Percentiles rank a stretch among this genome's conserved stretches.
phyloP scores from a whole-genome alignment of 2,113 vertebrate genomes.

The Chaetura pelagica region DNA sequence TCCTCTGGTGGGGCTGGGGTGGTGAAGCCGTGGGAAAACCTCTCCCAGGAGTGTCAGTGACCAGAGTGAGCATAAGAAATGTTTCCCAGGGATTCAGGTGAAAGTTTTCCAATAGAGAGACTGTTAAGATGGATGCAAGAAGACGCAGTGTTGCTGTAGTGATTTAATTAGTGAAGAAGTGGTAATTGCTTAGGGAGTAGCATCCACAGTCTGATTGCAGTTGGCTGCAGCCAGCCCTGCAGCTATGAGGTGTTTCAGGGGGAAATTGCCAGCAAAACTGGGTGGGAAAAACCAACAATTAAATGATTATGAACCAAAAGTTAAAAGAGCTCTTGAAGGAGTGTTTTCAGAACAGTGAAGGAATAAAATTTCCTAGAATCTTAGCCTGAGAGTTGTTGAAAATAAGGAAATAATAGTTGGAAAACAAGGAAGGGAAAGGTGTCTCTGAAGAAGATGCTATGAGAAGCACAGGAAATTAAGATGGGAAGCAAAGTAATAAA shows the following conservation, averaged over 20 bases:
- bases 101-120: background rate
- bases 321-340: background rate
- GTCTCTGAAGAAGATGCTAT: background rate
- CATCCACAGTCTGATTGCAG: too few species aligned
- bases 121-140: background rate
- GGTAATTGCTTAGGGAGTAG: background rate
- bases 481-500: background rate
- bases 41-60: accelerated
- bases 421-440: background rate
- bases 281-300: background rate
- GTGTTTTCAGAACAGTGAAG: background rate
- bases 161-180: constrained; percentile 9
- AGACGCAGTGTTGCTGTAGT: background rate
- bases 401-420: background rate
- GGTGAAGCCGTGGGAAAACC: background rate
- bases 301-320: background rate
- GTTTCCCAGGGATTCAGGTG: background rate
- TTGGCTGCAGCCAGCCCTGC: too few species aligned
- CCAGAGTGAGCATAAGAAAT: background rate
- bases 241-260: background rate
- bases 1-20: accelerated
- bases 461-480: background rate
- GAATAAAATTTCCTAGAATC: background rate
- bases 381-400: background rate
- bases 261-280: background rate